Evolutionary conservation across 2,888 invertebrate genomes (phyloP).

Genomic region (Plebejus melissa): DNA sequence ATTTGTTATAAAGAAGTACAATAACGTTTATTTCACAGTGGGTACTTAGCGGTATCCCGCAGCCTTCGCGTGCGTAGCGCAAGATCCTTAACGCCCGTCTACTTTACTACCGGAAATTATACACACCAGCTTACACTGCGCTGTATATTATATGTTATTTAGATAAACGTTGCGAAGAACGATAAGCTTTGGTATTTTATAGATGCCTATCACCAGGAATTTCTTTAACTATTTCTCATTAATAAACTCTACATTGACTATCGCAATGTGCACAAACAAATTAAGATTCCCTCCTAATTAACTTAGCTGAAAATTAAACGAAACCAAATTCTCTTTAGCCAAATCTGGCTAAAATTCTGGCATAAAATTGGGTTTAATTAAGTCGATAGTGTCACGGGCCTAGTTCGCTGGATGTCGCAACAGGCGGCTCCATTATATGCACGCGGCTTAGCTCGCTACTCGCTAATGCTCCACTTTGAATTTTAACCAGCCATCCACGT

Average conservation of each 20-base stretch:
- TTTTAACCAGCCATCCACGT: constrained; percentile 47
- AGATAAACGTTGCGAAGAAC: background rate
- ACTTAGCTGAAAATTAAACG: background rate
- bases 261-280: background rate
- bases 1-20: background rate
- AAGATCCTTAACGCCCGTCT: background rate
- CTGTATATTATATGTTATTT: background rate
- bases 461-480: constrained; percentile 56
- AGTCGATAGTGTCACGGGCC: constrained; percentile 67
- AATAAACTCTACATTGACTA: background rate
- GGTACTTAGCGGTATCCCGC: background rate
- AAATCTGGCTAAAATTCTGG: background rate
- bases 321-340: background rate
- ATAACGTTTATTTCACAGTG: background rate
- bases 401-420: constrained; percentile 68
- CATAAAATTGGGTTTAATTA: constrained; percentile 7
- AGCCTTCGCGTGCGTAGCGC: background rate
- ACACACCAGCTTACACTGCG: background rate
- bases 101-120: constrained; percentile 16
- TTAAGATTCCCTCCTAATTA: background rate
- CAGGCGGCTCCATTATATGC: constrained; percentile 65
- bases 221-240: background rate
- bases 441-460: constrained; percentile 58
- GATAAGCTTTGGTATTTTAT: background rate
- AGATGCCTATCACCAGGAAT: background rate